phyloP scores from a whole-genome alignment of 2,113 vertebrate species.

The Upupa epops region DNA sequence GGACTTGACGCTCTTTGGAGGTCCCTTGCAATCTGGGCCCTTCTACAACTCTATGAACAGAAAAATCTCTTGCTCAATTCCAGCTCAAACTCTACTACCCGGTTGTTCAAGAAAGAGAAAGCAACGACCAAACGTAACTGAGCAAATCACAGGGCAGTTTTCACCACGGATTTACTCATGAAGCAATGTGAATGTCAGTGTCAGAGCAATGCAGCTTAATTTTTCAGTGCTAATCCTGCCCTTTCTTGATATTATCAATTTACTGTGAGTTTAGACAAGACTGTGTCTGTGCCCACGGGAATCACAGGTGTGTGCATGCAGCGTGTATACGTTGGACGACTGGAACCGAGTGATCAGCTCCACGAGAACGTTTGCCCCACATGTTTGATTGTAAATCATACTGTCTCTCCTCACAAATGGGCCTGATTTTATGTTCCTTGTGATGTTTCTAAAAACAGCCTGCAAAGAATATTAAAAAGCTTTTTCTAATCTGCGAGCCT shows the following conservation, averaged over 20 bases:
- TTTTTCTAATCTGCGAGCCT: conserved; percentile 19
- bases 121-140: background rate
- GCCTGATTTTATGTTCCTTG: conserved; percentile 1
- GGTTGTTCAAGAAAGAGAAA: background rate
- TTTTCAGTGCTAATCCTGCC: background rate
- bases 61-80: background rate
- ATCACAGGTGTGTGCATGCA: background rate
- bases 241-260: background rate
- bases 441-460: conserved; percentile 22
- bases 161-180: background rate
- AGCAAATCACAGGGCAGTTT: background rate
- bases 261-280: background rate
- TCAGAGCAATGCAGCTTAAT: background rate
- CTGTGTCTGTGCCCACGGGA: background rate
- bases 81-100: background rate
- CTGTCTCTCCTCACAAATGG: background rate
- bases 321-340: background rate
- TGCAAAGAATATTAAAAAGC: conserved; percentile 29
- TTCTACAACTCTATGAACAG: background rate
- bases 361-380: background rate
- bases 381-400: background rate
- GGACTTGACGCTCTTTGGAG: too few relatives aligned
- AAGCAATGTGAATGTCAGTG: background rate
- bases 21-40: too few relatives aligned
- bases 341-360: background rate